A percentile compares a stretch with the other conserved stretches of the same genome.
phyloP scores from a whole-genome alignment of 2,113 vertebrate genomes.

The Talpa occidentalis region DNA sequence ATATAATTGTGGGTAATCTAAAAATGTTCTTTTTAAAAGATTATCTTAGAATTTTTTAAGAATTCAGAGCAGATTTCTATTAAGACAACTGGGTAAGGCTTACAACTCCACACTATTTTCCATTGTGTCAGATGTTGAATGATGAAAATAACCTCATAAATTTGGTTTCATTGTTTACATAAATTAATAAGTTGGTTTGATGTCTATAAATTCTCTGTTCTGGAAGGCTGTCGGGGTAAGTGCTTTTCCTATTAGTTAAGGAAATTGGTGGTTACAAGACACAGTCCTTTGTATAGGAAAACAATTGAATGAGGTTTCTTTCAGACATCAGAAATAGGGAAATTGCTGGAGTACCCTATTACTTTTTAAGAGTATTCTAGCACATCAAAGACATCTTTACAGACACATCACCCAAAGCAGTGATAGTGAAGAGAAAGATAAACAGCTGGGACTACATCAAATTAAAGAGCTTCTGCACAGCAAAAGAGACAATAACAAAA shows the following conservation, averaged over 20 bases:
- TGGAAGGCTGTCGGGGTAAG: neutral
- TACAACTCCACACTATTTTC: neutral
- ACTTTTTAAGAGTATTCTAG: neutral
- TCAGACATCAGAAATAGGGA: neutral
- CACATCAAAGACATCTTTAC: too few relatives aligned
- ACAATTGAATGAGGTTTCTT: conserved; percentile 13
- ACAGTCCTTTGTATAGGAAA: neutral
- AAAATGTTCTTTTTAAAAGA: neutral
- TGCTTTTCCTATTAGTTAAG: neutral
- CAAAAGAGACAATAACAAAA: too few relatives aligned
- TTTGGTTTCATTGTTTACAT: conserved; percentile 18
- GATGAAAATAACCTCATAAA: conserved; percentile 7
- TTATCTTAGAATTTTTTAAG: neutral
- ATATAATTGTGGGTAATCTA: neutral
- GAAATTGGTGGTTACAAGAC: neutral
- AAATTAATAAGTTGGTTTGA: neutral
- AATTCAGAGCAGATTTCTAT: neutral
- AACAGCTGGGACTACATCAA: too few relatives aligned
- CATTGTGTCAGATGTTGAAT: neutral
- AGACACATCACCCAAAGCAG: too few relatives aligned
- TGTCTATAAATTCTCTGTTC: neutral
- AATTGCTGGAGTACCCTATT: neutral
- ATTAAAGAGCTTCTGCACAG: too few relatives aligned
- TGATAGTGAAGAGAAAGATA: too few relatives aligned
- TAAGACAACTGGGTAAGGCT: neutral